Percentiles rank a stretch among this genome's conserved stretches.
Conservation (phyloP, 2,113 vertebrate genomes). For the Rhabdomys dilectus region DNA sequence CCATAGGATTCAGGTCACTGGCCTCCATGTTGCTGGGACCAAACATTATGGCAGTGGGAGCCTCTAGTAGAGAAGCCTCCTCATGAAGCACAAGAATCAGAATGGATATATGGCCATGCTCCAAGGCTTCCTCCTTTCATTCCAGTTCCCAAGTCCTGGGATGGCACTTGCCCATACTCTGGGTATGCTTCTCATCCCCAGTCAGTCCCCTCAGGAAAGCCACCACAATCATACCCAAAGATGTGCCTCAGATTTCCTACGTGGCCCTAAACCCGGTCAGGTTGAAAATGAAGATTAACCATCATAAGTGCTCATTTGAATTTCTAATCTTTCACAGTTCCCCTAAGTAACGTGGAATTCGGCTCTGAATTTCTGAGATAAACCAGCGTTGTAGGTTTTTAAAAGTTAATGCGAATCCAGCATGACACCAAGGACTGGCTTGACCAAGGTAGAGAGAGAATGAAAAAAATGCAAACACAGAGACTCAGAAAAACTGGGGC, state of each 20-base stretch:
- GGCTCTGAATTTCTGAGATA: constrained; percentile 31
- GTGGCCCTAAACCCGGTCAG: neutral
- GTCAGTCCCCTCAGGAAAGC: neutral
- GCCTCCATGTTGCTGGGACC: neutral
- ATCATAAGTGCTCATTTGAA: neutral
- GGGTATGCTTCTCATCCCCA: neutral
- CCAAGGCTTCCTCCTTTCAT: no score
- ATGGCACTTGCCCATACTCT: no score
- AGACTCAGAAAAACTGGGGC: neutral
- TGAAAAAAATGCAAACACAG: neutral
- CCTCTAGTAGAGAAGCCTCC: neutral
- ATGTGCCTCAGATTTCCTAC: neutral
- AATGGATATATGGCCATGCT: rapidly evolving
- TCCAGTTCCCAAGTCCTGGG: neutral
- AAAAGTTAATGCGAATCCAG: neutral
- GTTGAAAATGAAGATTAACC: neutral
- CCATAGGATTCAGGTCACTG: neutral
- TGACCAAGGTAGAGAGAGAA: neutral
- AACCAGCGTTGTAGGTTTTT: neutral
- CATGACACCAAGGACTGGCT: neutral
- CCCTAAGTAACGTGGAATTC: neutral
- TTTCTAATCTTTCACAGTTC: constrained; percentile 52
- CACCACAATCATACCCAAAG: neutral
- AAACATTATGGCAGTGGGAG: neutral
- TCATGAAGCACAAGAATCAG: neutral